These are phyloP conservation scores for Phoenicopterus ruber DNA, from an alignment of 2,113 vertebrate species.

Conservation along the genomic window DNA sequence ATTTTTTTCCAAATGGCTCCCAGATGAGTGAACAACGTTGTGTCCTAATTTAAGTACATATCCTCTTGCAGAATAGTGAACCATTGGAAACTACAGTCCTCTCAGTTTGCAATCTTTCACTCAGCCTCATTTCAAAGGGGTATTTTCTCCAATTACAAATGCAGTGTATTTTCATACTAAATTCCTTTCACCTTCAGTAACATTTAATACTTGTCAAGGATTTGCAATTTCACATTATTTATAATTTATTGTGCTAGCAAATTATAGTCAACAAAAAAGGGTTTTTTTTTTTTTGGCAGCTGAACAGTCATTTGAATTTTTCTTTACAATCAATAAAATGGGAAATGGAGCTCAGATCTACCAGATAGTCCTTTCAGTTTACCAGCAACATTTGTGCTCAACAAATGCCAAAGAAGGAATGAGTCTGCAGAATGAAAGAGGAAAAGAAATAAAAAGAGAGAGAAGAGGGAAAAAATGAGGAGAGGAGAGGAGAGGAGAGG, in stretches of 20 bases:
- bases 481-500: too few species aligned
- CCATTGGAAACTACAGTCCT: background rate
- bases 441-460: too few species aligned
- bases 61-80: background rate
- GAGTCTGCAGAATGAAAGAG: background rate
- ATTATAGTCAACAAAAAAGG: constrained; percentile 15
- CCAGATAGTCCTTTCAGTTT: background rate
- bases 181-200: background rate
- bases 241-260: constrained; percentile 40
- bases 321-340: background rate
- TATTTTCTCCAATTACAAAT: constrained; percentile 18
- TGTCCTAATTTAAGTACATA: background rate
- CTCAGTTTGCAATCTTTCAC: background rate
- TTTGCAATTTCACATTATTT: background rate
- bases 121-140: background rate
- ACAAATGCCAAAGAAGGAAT: constrained; percentile 1
- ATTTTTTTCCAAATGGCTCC: background rate
- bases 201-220: constrained; percentile 14
- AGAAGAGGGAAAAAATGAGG: too few species aligned
- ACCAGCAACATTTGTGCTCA: background rate
- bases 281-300: background rate
- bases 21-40: background rate
- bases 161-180: background rate
- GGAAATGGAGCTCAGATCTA: background rate
- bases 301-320: constrained; percentile 15